These are phyloP conservation scores for Apantesis nais DNA, from an alignment of 2,888 invertebrate species.

Conservation along the genomic window DNA sequence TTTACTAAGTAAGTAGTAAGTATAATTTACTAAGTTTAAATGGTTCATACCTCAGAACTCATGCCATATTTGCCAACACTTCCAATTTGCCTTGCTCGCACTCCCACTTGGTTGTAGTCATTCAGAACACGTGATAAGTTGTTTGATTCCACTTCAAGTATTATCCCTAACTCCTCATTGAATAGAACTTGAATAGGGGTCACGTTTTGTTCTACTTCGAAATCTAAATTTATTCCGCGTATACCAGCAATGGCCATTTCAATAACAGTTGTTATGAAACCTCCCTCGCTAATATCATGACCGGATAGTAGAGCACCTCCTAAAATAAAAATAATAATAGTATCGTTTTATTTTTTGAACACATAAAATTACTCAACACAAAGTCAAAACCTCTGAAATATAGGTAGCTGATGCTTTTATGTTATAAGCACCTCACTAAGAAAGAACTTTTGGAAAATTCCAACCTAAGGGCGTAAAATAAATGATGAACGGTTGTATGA, in stretches of 20 bases:
- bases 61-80: conserved; percentile 88
- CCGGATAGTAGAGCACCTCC: conserved; percentile 91
- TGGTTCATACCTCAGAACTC: conserved; percentile 75
- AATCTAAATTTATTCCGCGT: conserved; percentile 89
- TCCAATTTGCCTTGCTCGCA: conserved; percentile 89
- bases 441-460: too few relatives aligned
- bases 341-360: neutral
- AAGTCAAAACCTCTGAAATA: too few relatives aligned
- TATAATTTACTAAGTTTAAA: neutral
- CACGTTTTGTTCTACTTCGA: conserved; percentile 76
- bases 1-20: too few relatives aligned
- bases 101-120: conserved; percentile 86
- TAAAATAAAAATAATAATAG: conserved; percentile 55
- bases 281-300: conserved; percentile 99
- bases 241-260: conserved; percentile 99
- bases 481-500: too few relatives aligned
- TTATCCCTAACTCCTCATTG: conserved; percentile 94
- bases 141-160: conserved; percentile 89
- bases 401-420: too few relatives aligned
- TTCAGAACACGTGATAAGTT: conserved; percentile 86
- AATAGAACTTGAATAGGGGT: conserved; percentile 90
- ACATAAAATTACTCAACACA: too few relatives aligned
- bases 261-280: conserved; percentile 93
- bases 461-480: too few relatives aligned
- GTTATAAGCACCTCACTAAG: too few relatives aligned